A percentile compares a stretch with the other conserved stretches of the same genome.
Conservation (phyloP, 2,797 vertebrate species). For the Sciaenops ocellatus region DNA sequence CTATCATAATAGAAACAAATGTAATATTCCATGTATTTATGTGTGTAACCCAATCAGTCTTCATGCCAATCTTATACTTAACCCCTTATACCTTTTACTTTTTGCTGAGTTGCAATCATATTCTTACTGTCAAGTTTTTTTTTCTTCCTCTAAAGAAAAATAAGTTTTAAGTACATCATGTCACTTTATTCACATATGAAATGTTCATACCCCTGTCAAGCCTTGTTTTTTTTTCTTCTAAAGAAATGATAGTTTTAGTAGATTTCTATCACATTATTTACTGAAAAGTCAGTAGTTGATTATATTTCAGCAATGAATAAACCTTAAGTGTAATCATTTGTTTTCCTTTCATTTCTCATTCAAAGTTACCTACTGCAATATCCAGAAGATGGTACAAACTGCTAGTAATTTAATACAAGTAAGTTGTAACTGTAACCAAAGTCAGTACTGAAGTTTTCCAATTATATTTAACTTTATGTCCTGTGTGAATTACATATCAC, state of each 20-base stretch:
- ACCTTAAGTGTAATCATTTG: constrained; percentile 83
- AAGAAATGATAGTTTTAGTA: constrained; percentile 85
- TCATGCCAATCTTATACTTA: constrained; percentile 84
- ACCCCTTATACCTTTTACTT: constrained; percentile 76
- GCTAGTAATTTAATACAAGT: constrained; percentile 15
- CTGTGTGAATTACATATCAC: constrained; percentile 44
- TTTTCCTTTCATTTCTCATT: constrained; percentile 74
- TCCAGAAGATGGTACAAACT: constrained; percentile 43
- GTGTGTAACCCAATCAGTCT: constrained; percentile 86
- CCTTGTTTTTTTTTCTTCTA: constrained; percentile 80
- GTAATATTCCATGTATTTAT: constrained; percentile 86
- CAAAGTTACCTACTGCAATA: constrained; percentile 24
- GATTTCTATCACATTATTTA: constrained; percentile 90
- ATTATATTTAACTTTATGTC: constrained; percentile 37
- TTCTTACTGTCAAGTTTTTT: constrained; percentile 79
- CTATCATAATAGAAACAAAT: constrained; percentile 83
- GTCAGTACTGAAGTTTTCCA: constrained; percentile 38
- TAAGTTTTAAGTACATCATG: constrained; percentile 71
- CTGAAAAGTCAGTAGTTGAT: constrained; percentile 88
- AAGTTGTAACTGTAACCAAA: constrained; percentile 52
- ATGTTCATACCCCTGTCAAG: constrained; percentile 81
- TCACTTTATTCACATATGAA: constrained; percentile 80
- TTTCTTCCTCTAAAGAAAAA: constrained; percentile 78
- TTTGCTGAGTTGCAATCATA: constrained; percentile 86
- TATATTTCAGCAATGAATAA: constrained; percentile 90